Evolutionary conservation across 2,888 invertebrate genomes (phyloP), one percentile per base, ranked within the genome.

Genomic region (Ophioninae sp.): DNA sequence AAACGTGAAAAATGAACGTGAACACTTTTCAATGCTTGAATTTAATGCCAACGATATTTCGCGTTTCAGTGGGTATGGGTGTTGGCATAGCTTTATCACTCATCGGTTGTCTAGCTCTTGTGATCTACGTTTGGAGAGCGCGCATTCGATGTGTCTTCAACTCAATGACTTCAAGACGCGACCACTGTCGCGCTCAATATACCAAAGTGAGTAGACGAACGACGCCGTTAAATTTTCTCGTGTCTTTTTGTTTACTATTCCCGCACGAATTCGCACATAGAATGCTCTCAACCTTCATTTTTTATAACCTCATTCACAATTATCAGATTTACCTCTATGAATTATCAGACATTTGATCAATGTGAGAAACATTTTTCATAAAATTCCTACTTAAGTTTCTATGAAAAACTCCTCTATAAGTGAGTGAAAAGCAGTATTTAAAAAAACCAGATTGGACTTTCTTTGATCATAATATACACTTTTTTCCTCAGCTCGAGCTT

Each of bases 121-220:
- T 88, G 50, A 50, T 89, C 44, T 90, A 88, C 80, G 88, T 91
- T 41, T 87, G 88, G 61, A 86, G 88, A 82, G 57, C 85, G 5
- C 86, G 87, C 10, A 74, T 89, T 6, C 87, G 87, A n/a, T 79
- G 84, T 17, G 88, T 87, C 72, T 79, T 85, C 61, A 87, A 86
- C 64, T 86, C 86, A 6, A 79, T 85, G 56, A 79, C 81, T 10
- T 85, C 86, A n/a, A 86, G 88, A 30, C 86, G 87, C 69, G 79
- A 86, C 56, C 85, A 85, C 64, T 87, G 89, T 62, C 87, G 89
- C 2, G 90, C 91, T 57, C 88, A 89, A 57, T 91, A 91, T 81
- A 90, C 89, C 69, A 89, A 90, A 87, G 91, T 91, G 86, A 21
- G 89, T 83, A 68, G 44, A 39, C 30, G 64, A 72, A n/a, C 17